Conservation (phyloP, 1,140 invertebrate species). For the Neodiprion virginianus region DNA sequence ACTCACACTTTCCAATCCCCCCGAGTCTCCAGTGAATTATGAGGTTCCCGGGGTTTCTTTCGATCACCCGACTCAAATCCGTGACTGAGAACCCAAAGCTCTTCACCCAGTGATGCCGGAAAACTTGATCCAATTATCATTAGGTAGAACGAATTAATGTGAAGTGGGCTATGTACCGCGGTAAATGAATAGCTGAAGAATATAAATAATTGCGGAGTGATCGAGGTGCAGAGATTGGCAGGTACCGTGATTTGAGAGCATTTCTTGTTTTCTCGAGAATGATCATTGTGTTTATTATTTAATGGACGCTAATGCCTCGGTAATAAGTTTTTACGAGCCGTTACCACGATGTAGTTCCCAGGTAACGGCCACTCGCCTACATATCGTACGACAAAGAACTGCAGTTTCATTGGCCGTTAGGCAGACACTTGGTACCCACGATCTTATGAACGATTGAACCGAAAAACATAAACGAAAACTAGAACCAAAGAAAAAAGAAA, state of each 20-base stretch:
- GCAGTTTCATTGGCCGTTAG: neutral
- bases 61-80: neutral
- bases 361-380: neutral
- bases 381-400: neutral
- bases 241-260: neutral
- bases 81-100: neutral
- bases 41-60: too few species aligned
- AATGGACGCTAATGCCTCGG: neutral
- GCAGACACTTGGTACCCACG: too few species aligned
- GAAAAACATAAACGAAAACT: too few species aligned
- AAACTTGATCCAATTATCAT: neutral
- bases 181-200: neutral
- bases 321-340: slow-evolving; percentile 2
- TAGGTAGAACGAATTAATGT: neutral
- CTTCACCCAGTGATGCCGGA: neutral
- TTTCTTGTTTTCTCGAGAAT: neutral
- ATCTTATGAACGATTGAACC: too few species aligned
- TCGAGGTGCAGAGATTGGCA: neutral
- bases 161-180: neutral
- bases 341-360: neutral
- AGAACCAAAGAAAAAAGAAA: too few species aligned
- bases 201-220: neutral
- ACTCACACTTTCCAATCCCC: neutral
- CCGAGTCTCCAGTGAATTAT: too few species aligned
- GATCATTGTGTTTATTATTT: neutral